Evolutionary conservation across 2,888 invertebrate species (phyloP).

Genomic region (Microplitis manilae): DNA sequence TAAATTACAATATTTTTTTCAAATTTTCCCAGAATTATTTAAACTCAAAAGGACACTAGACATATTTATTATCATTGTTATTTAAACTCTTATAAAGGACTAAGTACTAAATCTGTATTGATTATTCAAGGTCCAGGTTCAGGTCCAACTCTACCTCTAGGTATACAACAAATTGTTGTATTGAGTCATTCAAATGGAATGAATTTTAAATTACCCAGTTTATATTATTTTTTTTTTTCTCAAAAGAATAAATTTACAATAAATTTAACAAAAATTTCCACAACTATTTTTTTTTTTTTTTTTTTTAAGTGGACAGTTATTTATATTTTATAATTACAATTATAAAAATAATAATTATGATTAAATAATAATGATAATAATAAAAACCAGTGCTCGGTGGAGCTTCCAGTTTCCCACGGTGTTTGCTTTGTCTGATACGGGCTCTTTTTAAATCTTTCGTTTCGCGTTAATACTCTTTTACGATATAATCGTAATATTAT

Average conservation of each 20-base stretch:
- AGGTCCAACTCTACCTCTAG: not conserved
- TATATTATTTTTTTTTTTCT: not conserved
- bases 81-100: no score
- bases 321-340: not conserved
- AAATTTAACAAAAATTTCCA: no score
- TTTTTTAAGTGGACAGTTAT: not conserved
- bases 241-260: not conserved
- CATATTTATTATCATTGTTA: no score
- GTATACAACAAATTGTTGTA: no score
- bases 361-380: not conserved
- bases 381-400: constrained; percentile 51
- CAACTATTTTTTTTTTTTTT: not conserved
- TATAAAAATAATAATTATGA: not conserved
- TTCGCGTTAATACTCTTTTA: constrained; percentile 38
- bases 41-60: no score
- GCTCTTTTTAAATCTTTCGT: constrained; percentile 51
- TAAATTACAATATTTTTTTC: no score
- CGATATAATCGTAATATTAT: not conserved
- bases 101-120: no score
- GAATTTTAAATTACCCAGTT: not conserved
- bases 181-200: not conserved
- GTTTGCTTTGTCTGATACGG: constrained; percentile 62
- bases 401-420: constrained; percentile 65
- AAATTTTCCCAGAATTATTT: no score
- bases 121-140: not conserved